phyloP scores from a whole-genome alignment of 2,797 vertebrate genomes.

The Coreius guichenoti region DNA sequence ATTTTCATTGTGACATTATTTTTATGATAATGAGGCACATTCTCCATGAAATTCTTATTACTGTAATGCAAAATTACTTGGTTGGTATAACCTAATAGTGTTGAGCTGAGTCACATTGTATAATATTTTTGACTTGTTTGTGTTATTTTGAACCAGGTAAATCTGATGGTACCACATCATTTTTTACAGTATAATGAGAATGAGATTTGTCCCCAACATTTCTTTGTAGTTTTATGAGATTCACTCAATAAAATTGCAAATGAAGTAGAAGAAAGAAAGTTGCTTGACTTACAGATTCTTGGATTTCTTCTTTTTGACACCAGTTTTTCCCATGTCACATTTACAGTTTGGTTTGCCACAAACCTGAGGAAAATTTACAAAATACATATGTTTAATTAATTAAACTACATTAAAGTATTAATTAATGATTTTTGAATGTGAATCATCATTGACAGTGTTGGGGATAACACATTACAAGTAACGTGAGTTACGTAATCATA shows the following conservation, averaged over 20 bases:
- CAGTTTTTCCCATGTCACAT: slow-evolving; percentile 59
- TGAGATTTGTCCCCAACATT: neutral
- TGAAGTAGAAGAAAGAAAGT: slow-evolving; percentile 8
- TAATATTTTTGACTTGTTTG: no score
- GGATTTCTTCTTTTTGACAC: slow-evolving; percentile 67
- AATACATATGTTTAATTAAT: neutral
- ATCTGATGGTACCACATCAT: neutral
- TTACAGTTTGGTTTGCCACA: slow-evolving; percentile 66
- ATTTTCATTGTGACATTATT: neutral
- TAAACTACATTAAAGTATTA: neutral
- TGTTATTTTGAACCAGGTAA: neutral
- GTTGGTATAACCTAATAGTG: neutral
- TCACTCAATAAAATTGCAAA: neutral
- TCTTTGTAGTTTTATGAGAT: neutral
- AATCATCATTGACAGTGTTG: neutral
- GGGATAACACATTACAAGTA: neutral
- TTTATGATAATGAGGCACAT: neutral
- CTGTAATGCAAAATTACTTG: neutral
- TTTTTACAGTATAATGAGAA: neutral
- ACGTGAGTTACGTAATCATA: neutral
- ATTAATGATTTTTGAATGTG: neutral
- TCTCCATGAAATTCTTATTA: neutral
- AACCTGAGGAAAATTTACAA: slow-evolving; percentile 43
- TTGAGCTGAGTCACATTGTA: no score
- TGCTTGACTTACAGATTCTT: slow-evolving; percentile 70